Base-by-base conservation (phyloP, 2,888 invertebrate species). In the Dryobota labecula region DNA sequence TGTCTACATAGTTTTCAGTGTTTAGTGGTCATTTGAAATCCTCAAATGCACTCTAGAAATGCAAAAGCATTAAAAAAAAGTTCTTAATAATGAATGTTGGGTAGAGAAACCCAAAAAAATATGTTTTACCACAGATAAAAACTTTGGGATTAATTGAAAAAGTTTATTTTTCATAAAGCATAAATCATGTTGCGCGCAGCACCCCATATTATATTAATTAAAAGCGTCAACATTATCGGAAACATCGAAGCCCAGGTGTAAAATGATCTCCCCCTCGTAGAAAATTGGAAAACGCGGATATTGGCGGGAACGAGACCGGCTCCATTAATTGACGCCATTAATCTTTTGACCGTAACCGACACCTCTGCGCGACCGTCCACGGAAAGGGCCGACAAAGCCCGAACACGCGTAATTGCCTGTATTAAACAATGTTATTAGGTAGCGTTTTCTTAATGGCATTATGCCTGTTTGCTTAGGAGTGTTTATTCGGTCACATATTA, bases 291-390 rank as follows among this genome's bases (percentile, higher is more conserved):
- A 91, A 88, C 86, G 84, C 87, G 89, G 88, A 87, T 90, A 90
- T 90, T 90, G 87, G 86, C 83, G 82, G 82, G 80, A 86, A 89
- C 87, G 88, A 86, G 81, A 86, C 86, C 82, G 84, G 78, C 83
- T 84, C 65, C 78, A 88, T 89, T 94, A 94, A 94, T 93, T 92
- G 92, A 87, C 78, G 80, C 87, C 92, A 94, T 94, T 93, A 92
- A 93, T 95, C 93, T 93, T 90, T 88, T 89, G 88, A 89, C 90
- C 89, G 90, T 85, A 89, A 88, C 89, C 86, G 87, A 90, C 87
- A 87, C 88, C 86, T 84, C 76, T 75, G 69, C 77, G 66, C 82
- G 74, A 82, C 60, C 53, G 45, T 73, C 64, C 74, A 74, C 84
- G 85, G 68, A 82, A 81, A 70, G 49, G 53, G 36, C 71, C 85